Conservation (phyloP, 2,797 vertebrate species). For the Myripristis murdjan region DNA sequence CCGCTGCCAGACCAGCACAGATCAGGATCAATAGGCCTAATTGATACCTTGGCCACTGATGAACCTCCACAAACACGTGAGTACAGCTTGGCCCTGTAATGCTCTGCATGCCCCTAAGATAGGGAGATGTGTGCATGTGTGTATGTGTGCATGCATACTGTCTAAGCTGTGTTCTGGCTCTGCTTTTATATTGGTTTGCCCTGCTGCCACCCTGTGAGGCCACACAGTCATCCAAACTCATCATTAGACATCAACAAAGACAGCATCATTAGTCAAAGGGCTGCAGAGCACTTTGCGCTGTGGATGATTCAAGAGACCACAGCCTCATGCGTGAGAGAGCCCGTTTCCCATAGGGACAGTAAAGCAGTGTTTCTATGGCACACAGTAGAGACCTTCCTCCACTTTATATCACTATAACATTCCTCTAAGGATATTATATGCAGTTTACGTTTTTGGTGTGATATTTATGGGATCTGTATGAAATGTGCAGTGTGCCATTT, state of each 20-base stretch:
- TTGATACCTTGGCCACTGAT: conserved; percentile 33
- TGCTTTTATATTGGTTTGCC: conserved; percentile 25
- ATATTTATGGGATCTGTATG: too few species aligned
- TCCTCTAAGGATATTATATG: too few species aligned
- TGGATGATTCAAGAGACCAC: too few species aligned
- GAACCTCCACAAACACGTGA: conserved; percentile 40
- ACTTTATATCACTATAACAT: too few species aligned
- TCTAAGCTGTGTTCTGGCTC: conserved; percentile 27
- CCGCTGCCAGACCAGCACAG: conserved; percentile 32
- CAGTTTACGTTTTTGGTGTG: not conserved
- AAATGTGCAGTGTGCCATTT: not conserved
- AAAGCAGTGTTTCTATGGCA: not conserved
- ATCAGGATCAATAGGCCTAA: conserved; percentile 51
- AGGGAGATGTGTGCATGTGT: not conserved
- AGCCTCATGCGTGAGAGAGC: too few species aligned
- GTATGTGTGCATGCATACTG: conserved; percentile 1
- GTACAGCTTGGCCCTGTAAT: conserved; percentile 5
- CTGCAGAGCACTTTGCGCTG: not conserved
- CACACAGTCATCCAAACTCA: not conserved
- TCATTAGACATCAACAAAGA: not conserved
- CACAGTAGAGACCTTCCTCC: not conserved
- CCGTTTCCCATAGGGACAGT: not conserved
- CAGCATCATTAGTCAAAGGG: not conserved
- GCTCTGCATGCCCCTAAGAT: conserved; percentile 48
- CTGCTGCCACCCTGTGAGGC: not conserved